A percentile compares a stretch with the other conserved stretches of the same genome.
Evolutionary conservation across 2,888 invertebrate genomes (phyloP).

Genomic region (Meandrusa payeni): DNA sequence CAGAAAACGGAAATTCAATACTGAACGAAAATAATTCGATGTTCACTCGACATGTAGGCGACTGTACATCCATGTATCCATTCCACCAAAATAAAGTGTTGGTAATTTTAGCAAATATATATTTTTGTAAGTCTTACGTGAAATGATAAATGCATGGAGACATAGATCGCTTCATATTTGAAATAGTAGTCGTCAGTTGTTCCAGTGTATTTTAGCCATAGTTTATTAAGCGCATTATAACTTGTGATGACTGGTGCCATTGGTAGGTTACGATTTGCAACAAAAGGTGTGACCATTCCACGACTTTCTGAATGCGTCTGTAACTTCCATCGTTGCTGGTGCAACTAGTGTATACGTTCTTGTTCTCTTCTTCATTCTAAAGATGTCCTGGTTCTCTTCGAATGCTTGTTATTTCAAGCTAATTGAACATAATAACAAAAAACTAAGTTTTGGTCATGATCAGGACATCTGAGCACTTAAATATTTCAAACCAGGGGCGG

Average conservation of each 20-base stretch:
- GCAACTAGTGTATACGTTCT: conserved; percentile 29
- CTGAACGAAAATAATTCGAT: no score
- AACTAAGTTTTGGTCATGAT: no score
- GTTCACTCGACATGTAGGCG: neutral
- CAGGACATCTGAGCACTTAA: no score
- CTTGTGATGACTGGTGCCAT: conserved; percentile 80
- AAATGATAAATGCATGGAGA: conserved; percentile 8
- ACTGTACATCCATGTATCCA: conserved; percentile 2
- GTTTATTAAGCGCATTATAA: conserved; percentile 69
- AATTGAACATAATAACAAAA: no score
- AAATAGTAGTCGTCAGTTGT: conserved; percentile 16
- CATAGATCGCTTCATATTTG: conserved; percentile 8
- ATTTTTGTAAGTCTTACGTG: conserved; percentile 16
- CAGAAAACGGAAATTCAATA: no score
- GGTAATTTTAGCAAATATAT: conserved; percentile 17
- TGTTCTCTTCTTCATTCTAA: conserved; percentile 29
- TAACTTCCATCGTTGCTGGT: conserved; percentile 74
- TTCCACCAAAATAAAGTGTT: conserved; percentile 10
- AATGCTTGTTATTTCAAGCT: neutral
- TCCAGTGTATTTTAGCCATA: conserved; percentile 34
- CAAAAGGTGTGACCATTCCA: conserved; percentile 56
- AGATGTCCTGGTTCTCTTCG: conserved; percentile 1
- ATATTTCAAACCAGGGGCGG: conserved; percentile 10
- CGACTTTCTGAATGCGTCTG: conserved; percentile 57
- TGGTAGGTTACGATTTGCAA: conserved; percentile 75